Percentiles rank a stretch among this genome's conserved stretches.
Evolutionary conservation across 2,888 invertebrate species (phyloP).

Genomic region (Cynaeus angustus): DNA sequence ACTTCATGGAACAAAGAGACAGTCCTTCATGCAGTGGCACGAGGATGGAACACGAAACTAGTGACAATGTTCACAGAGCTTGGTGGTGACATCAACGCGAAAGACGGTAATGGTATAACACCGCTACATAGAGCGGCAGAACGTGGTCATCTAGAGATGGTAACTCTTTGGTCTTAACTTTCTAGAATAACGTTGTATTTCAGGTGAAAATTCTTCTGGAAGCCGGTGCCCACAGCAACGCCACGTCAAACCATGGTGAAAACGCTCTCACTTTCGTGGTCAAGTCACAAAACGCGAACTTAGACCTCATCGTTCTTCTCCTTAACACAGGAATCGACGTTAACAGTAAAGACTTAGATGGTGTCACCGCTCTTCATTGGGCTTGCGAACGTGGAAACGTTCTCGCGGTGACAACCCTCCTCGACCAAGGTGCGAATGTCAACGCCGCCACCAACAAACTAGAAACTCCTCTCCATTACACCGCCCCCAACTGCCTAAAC

Average conservation of each 20-base stretch:
- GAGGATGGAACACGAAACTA: not conserved
- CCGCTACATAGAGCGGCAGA: not conserved
- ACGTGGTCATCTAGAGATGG: not conserved
- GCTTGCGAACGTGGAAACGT: constrained; percentile 2
- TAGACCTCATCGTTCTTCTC: not conserved
- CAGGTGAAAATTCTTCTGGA: constrained; percentile 4
- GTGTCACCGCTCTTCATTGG: constrained; percentile 13
- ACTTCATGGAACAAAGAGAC: not conserved
- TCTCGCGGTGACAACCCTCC: not conserved
- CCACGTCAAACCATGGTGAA: not conserved
- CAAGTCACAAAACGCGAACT: not conserved
- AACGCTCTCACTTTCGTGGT: constrained; percentile 8
- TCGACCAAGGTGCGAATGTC: constrained; percentile 23
- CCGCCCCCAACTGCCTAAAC: not conserved
- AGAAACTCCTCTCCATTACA: constrained; percentile 5
- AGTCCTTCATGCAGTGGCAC: not conserved
- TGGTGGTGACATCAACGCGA: not conserved
- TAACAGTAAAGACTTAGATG: constrained; percentile 8
- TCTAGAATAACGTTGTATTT: too few relatives aligned
- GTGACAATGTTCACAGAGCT: not conserved
- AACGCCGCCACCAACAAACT: not conserved
- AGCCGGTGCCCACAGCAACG: not conserved
- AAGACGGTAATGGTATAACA: not conserved
- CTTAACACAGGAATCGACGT: not conserved
- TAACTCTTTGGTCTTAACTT: too few relatives aligned